These are phyloP conservation scores for Orchesella flavescens DNA, from an alignment of 2,888 invertebrate genomes.

Conservation along the genomic window DNA sequence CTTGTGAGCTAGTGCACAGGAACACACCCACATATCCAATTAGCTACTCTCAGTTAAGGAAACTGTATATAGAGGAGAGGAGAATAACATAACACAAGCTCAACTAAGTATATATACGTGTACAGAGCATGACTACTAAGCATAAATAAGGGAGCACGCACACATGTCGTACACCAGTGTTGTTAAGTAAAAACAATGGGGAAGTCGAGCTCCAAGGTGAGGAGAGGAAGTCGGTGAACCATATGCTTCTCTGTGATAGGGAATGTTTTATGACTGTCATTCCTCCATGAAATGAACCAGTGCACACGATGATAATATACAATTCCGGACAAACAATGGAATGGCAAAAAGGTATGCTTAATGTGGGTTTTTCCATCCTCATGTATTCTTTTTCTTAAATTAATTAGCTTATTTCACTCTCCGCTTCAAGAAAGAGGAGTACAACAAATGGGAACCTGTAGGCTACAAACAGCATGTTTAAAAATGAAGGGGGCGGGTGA, in stretches of 20 bases:
- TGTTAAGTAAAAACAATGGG: slow-evolving; percentile 12
- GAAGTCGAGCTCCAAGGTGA: slow-evolving; percentile 15
- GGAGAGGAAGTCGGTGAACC: slow-evolving; percentile 33
- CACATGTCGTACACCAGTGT: slow-evolving; percentile 26
- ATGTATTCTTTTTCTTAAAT: slow-evolving; percentile 25
- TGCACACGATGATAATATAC: slow-evolving; percentile 9
- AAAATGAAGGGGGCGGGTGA: slow-evolving; percentile 28
- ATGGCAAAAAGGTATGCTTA: background rate
- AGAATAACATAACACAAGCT: slow-evolving; percentile 10
- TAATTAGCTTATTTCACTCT: slow-evolving; percentile 43
- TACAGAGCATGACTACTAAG: slow-evolving; percentile 40
- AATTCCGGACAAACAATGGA: background rate
- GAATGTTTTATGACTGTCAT: slow-evolving; percentile 42
- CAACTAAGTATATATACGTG: no score
- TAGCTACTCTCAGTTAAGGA: slow-evolving; percentile 4
- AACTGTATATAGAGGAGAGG: slow-evolving; percentile 3
- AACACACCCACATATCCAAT: slow-evolving; percentile 43
- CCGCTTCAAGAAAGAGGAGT: slow-evolving; percentile 23
- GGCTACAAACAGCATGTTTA: background rate
- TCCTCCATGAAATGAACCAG: slow-evolving; percentile 25
- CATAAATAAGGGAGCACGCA: slow-evolving; percentile 43
- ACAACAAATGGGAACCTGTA: background rate
- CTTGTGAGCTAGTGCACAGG: slow-evolving; percentile 3
- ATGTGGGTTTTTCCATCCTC: slow-evolving; percentile 5
- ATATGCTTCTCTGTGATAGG: slow-evolving; percentile 35